Base-by-base conservation (phyloP, 2,797 vertebrate genomes). In the Champsocephalus gunnari region DNA sequence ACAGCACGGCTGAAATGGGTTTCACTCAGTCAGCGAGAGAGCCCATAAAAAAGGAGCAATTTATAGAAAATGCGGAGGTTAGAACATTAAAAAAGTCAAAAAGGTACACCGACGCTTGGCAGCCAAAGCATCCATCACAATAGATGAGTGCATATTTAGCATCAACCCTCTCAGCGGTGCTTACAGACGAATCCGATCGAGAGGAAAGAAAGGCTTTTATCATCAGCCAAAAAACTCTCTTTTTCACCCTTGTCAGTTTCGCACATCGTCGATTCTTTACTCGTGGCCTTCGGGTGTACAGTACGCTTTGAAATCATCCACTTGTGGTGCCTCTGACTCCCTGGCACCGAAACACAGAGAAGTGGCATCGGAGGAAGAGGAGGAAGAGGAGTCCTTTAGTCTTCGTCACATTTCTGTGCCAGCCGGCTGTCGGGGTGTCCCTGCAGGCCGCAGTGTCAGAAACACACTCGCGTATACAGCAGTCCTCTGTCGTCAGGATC, bases 371-470 rank as follows among this genome's bases (percentile, higher is more conserved):
- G 71, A 75, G 67, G 73, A 69, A 32, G 72, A 73, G 44, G 73
- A 79, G 19, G 53, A n/a, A n/a, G n/a, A n/a, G n/a, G 50, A 45
- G 68, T 79, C 68, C 71, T 80, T 80, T 73, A 77, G 75, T 89
- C 67, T 75, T 68, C 34, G 14, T 86, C 80, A 72, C 67, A 51
- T 66, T 62, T 17, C 79, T 14, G 67, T 85, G 87, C 85, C 85
- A 91, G 72, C 81, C 50, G 55, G 68, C 77, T 82, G 87, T 88
- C 86, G 57, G 66, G 34, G 67, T 56, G 84, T 90, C 86, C 81
- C 87, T 74, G 79, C 77, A 86, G 86, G 88, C 79, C 73, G 56
- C 56, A 67, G 34, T 56, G 77, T 81, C 75, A 62, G 50, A 60
- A 62, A 60, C 58, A 75, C 67, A 53, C 21, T 43, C 65, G 72